These are phyloP conservation scores for Drosophila setosimentum DNA, from an alignment of 2,888 invertebrate genomes.

Conservation along the genomic window DNA sequence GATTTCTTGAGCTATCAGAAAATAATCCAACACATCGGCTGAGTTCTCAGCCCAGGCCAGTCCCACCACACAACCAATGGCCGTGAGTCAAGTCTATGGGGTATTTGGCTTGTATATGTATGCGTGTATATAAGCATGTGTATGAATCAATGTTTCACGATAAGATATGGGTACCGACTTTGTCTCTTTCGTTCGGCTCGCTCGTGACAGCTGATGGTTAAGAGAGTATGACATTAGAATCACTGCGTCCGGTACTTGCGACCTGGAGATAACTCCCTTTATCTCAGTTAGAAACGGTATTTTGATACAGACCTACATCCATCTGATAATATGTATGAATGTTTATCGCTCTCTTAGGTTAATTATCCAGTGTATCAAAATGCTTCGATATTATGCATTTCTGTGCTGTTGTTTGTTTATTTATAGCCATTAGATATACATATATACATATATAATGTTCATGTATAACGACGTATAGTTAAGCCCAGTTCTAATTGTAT, in stretches of 20 bases:
- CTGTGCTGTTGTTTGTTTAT: constrained; percentile 20
- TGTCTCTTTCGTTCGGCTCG: constrained; percentile 53
- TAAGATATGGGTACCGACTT: constrained; percentile 73
- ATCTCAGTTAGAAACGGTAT: constrained; percentile 13
- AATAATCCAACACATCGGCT: constrained; percentile 1
- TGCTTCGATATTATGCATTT: constrained; percentile 30
- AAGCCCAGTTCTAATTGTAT: constrained; percentile 16
- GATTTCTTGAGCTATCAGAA: constrained; percentile 8
- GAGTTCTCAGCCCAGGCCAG: neutral
- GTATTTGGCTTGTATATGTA: constrained; percentile 2
- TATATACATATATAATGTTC: constrained; percentile 10
- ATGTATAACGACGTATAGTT: constrained; percentile 1
- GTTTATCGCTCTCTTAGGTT: constrained; percentile 29
- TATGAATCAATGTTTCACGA: constrained; percentile 68
- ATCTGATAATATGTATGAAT: constrained; percentile 4
- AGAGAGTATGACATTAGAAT: constrained; percentile 45
- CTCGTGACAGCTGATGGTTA: constrained; percentile 27
- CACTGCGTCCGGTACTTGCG: neutral
- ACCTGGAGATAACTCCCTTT: neutral
- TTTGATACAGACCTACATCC: constrained; percentile 1
- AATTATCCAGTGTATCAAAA: constrained; percentile 21
- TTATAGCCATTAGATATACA: constrained; percentile 30
- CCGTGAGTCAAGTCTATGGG: constrained; percentile 35
- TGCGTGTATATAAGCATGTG: constrained; percentile 11
- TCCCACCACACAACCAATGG: neutral